Percentiles rank a stretch among this genome's conserved stretches.
These are phyloP conservation scores for Artibeus lituratus DNA, from an alignment of 2,797 vertebrate genomes.

Conservation along the genomic window DNA sequence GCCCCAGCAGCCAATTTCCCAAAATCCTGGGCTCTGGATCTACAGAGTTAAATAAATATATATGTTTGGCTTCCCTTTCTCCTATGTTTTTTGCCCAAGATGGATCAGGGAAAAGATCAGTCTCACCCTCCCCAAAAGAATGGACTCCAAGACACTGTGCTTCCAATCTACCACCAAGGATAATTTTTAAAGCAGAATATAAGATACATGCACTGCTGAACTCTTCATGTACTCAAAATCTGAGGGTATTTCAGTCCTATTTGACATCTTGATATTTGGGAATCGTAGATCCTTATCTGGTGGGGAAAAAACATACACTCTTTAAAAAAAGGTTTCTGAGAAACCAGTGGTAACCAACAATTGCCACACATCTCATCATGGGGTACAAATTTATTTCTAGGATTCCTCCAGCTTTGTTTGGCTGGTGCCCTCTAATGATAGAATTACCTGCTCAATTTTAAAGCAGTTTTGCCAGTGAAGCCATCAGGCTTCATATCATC, in stretches of 20 bases:
- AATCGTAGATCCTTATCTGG: background rate
- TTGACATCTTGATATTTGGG: conserved; percentile 31
- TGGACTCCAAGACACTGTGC: background rate
- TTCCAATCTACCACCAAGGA: background rate
- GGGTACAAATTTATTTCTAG: background rate
- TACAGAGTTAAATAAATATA: conserved; percentile 7
- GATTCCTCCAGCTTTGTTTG: background rate
- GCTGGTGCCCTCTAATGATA: background rate
- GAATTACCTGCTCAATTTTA: conserved; percentile 19
- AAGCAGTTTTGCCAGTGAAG: background rate
- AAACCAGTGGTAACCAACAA: background rate
- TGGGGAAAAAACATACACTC: background rate
- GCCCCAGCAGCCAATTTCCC: background rate
- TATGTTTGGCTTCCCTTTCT: background rate
- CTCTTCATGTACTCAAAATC: background rate
- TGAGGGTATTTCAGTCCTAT: background rate
- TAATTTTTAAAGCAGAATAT: conserved; percentile 21
- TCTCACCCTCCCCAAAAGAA: conserved; percentile 36
- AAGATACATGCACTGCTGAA: background rate
- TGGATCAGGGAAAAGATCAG: background rate
- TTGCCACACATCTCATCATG: background rate
- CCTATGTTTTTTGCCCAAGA: background rate
- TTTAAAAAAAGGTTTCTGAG: background rate
- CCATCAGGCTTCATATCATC: background rate
- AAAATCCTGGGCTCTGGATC: background rate